Conservation (phyloP, 2,888 invertebrate species). For the Isotomurus palustris region DNA sequence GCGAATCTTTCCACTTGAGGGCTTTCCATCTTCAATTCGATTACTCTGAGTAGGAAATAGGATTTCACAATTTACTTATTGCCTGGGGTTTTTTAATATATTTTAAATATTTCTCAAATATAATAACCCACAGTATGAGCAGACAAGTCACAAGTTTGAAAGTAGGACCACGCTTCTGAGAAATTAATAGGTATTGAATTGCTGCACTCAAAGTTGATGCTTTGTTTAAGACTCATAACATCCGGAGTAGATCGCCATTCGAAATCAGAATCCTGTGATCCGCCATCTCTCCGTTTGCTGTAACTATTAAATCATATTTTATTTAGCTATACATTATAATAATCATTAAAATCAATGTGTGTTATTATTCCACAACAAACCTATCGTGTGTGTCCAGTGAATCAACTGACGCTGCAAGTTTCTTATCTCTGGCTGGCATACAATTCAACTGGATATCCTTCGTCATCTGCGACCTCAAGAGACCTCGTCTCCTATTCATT, state of each 20-base stretch:
- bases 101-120: too few species aligned
- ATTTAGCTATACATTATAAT: too few species aligned
- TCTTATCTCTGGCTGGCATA: constrained; percentile 45
- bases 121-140: constrained; percentile 30
- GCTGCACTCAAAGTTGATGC: constrained; percentile 45
- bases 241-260: constrained; percentile 42
- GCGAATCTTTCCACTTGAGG: constrained; percentile 30
- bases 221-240: constrained; percentile 43
- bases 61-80: not conserved
- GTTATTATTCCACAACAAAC: constrained; percentile 2
- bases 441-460: constrained; percentile 35
- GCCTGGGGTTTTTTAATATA: too few species aligned
- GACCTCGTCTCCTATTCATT: constrained; percentile 7
- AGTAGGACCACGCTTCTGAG: constrained; percentile 46
- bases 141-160: constrained; percentile 44
- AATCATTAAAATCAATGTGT: constrained; percentile 1
- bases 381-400: constrained; percentile 16
- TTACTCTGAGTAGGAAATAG: not conserved
- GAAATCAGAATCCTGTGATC: constrained; percentile 34
- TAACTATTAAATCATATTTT: not conserved
- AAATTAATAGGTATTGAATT: constrained; percentile 46
- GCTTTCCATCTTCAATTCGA: constrained; percentile 36
- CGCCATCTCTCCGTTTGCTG: constrained; percentile 16
- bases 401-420: constrained; percentile 36
- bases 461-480: constrained; percentile 22